These are phyloP conservation scores for Bovichtus diacanthus DNA, from an alignment of 2,797 vertebrate species.

Conservation along the genomic window DNA sequence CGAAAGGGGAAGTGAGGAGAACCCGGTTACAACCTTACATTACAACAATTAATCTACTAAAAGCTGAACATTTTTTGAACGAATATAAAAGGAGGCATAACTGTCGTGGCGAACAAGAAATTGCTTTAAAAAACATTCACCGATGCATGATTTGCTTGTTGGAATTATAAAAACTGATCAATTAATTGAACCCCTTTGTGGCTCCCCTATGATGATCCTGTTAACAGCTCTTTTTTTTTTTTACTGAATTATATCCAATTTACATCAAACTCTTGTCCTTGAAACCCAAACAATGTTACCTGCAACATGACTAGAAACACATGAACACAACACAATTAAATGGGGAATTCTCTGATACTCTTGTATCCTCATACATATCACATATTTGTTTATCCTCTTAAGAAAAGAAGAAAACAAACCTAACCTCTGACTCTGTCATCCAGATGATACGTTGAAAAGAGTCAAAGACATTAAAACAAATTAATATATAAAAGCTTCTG, in stretches of 20 bases:
- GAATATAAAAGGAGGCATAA: constrained; percentile 26
- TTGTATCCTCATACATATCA: constrained; percentile 39
- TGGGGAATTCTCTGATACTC: constrained; percentile 36
- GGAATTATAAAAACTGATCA: constrained; percentile 36
- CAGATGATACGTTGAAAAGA: constrained; percentile 64
- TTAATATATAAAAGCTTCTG: constrained; percentile 79
- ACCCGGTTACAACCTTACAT: constrained; percentile 45
- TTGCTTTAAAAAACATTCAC: constrained; percentile 22
- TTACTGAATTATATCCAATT: constrained; percentile 42
- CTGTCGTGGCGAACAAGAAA: constrained; percentile 9
- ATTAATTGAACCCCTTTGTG: constrained; percentile 37
- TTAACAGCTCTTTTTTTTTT: constrained; percentile 33
- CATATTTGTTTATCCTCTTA: constrained; percentile 68
- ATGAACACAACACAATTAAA: constrained; percentile 32
- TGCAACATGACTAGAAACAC: constrained; percentile 17
- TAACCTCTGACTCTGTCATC: constrained; percentile 68
- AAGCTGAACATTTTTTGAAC: constrained; percentile 23
- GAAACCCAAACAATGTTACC: constrained; percentile 28
- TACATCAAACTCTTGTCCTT: constrained; percentile 39
- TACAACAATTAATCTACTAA: constrained; percentile 45
- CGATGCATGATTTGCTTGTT: constrained; percentile 27
- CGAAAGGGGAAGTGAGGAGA: constrained; percentile 59
- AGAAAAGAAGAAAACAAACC: constrained; percentile 31
- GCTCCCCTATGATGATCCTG: constrained; percentile 25
- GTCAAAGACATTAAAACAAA: constrained; percentile 74